These are phyloP conservation scores for Mystacides longicornis DNA, from an alignment of 2,888 invertebrate genomes.

Conservation along the genomic window DNA sequence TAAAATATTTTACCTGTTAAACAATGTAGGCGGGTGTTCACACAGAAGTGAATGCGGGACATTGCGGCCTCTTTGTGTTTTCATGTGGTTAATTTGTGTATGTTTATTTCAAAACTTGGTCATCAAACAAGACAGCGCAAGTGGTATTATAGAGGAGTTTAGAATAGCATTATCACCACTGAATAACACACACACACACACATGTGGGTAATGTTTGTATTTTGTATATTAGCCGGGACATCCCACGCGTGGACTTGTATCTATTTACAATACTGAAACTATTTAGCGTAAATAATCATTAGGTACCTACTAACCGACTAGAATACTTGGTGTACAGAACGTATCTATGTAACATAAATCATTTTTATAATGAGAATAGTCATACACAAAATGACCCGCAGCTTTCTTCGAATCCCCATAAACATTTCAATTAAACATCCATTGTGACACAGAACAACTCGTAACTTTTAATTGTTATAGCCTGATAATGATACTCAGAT, in stretches of 20 bases:
- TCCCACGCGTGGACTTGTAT: too few relatives aligned
- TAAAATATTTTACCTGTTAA: not conserved
- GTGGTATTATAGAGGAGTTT: too few relatives aligned
- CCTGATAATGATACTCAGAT: too few relatives aligned
- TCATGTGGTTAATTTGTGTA: conserved; percentile 22
- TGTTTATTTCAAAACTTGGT: conserved; percentile 25
- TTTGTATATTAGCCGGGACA: too few relatives aligned
- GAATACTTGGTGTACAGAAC: too few relatives aligned
- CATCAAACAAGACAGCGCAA: conserved; percentile 23
- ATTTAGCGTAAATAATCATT: too few relatives aligned
- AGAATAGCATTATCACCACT: too few relatives aligned
- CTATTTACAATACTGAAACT: too few relatives aligned
- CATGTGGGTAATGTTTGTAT: too few relatives aligned
- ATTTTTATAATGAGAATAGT: not conserved
- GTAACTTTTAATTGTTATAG: too few relatives aligned
- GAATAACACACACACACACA: too few relatives aligned
- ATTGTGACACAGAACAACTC: too few relatives aligned
- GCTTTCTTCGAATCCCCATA: not conserved
- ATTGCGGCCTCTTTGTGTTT: conserved; percentile 12
- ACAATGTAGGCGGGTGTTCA: conserved; percentile 2
- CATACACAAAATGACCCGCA: not conserved
- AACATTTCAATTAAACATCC: not conserved
- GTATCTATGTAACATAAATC: not conserved
- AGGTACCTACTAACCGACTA: not conserved
- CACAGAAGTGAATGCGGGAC: not conserved